Percentiles rank a stretch among this genome's conserved stretches.
These are phyloP conservation scores for Charadrius vociferus DNA, from an alignment of 2,113 vertebrate species.

Conservation along the genomic window DNA sequence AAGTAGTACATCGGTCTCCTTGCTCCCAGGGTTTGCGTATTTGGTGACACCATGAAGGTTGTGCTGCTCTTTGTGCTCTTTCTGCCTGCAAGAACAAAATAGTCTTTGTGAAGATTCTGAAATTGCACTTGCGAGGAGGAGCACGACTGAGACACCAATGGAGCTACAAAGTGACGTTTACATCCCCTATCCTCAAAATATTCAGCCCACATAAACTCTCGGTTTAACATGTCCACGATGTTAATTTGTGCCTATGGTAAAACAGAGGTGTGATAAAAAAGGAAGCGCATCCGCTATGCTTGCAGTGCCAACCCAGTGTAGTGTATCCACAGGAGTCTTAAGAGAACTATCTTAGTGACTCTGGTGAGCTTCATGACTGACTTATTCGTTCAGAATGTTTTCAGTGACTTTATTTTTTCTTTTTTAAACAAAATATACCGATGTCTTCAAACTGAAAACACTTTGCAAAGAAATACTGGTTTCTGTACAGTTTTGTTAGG, in stretches of 20 bases:
- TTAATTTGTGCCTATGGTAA: not conserved
- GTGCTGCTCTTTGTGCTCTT: not conserved
- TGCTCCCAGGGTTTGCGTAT: not conserved
- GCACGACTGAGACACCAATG: rapidly evolving
- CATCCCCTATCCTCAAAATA: not conserved
- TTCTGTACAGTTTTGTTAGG: not conserved
- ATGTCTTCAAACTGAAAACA: not conserved
- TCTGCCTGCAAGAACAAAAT: not conserved
- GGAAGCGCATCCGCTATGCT: not conserved
- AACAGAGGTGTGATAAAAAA: not conserved
- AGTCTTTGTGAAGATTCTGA: not conserved
- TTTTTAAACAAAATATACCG: not conserved
- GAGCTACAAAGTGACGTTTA: not conserved
- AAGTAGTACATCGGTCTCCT: not conserved
- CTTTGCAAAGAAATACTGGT: not conserved
- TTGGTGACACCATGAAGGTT: not conserved
- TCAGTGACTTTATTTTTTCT: not conserved
- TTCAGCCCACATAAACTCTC: not conserved
- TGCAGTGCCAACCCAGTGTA: not conserved
- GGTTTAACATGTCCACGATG: not conserved
- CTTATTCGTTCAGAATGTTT: not conserved
- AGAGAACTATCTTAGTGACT: not conserved
- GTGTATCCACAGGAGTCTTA: not conserved
- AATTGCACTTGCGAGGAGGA: not conserved
- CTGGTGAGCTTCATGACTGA: not conserved